Base-by-base conservation (phyloP, 1,140 invertebrate genomes). In the Dolichoris vasculosae region DNA sequence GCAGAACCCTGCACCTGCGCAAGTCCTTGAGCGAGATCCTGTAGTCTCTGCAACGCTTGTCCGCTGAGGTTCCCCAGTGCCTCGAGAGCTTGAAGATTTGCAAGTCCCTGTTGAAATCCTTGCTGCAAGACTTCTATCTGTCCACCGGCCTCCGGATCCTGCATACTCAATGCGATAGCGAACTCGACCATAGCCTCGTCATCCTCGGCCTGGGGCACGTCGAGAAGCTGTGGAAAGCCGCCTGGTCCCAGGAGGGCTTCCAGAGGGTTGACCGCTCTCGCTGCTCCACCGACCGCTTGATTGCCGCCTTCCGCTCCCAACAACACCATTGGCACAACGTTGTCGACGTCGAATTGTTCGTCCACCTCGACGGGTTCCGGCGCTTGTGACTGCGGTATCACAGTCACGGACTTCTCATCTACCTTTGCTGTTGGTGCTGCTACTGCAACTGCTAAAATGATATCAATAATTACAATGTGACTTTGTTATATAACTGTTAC, bases 131-230 rank as follows among this genome's bases (percentile, higher is more conserved):
- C 93, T 86, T 94, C 93, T 20, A 94, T 87, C 78, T 94, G 94
- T 4, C 92, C 88, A 35, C 86, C 87, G 51, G 94, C 93, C 82
- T 94, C 94, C 85, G 96, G 95, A 88, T 96, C 97, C 91, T 99
- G 98, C 7, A 99, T 94, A 88, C 98, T 99, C 0, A 99, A 94
- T 0, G 98, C 98, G 88, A 99, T 99, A 1, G 98, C 98, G 84
- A 99, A 94, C 92, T 99, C 98, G 38, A 99, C 97, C 96, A 99
- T 99, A 0, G 98, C 97, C 91, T 99, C 98, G 91, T 99, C 98
- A 91, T 98, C 98, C 7, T 97, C 97, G 92, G 99, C 97, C 11
- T 97, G 96, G 26, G 97, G 97, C 40, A 99, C 95, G 89, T 98
- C 97, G 0, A 98, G 92, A n/a, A 98, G 91, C 1, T 96, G 96